A percentile compares a stretch with the other conserved stretches of the same genome.
Conservation (phyloP, 2,113 vertebrate genomes). For the Megaleporinus macrocephalus region DNA sequence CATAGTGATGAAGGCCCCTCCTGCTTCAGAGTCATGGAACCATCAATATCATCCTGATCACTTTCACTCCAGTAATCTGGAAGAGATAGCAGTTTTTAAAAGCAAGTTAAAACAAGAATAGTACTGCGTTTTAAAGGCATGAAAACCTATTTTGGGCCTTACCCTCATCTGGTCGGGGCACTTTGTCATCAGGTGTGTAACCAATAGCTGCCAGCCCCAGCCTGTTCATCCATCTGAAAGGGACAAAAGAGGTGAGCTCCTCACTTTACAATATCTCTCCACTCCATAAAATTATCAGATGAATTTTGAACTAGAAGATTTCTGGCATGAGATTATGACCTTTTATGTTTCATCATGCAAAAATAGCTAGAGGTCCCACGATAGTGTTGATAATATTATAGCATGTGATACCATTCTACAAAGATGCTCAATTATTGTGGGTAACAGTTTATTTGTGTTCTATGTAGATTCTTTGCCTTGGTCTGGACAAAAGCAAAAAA, state of each 20-base stretch:
- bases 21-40: conserved; percentile 88
- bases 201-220: conserved; percentile 88
- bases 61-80: conserved; percentile 96
- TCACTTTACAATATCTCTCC: not conserved
- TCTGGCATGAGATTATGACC: too few species aligned
- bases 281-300: too few species aligned
- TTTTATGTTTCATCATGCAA: too few species aligned
- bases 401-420: too few species aligned
- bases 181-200: conserved; percentile 91
- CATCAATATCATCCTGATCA: conserved; percentile 88
- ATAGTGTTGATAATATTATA: too few species aligned
- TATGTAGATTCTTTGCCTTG: too few species aligned
- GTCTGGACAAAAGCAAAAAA: too few species aligned
- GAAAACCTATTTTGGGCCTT: conserved; percentile 46
- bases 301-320: too few species aligned
- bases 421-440: too few species aligned
- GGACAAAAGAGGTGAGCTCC: not conserved
- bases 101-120: not conserved
- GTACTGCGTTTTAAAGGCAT: not conserved
- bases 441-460: too few species aligned
- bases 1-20: conserved; percentile 67
- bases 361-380: too few species aligned
- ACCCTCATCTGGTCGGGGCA: conserved; percentile 90
- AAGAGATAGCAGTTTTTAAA: not conserved
- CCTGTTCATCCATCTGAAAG: conserved; percentile 90